These are phyloP conservation scores for Drosophila varians DNA, from an alignment of 1,140 invertebrate species.

Conservation along the genomic window DNA sequence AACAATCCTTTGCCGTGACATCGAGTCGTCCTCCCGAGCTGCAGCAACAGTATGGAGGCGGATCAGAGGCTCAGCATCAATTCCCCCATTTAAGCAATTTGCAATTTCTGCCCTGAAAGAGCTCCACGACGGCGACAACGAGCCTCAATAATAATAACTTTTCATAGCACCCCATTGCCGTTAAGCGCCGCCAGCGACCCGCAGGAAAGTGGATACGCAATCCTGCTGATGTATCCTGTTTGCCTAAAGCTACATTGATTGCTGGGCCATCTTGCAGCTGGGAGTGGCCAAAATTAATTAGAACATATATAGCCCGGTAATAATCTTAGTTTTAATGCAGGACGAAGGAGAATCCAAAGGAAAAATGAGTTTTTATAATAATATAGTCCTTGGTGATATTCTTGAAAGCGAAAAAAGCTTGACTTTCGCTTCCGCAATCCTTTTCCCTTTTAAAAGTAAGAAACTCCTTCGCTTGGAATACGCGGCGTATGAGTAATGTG, in stretches of 20 bases:
- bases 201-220: conserved; percentile 3
- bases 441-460: not conserved
- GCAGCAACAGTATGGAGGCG: not conserved
- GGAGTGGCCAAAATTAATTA: not conserved
- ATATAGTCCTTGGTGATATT: too few species aligned
- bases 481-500: conserved; percentile 49
- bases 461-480: conserved; percentile 1
- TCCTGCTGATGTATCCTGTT: not conserved
- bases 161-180: conserved; percentile 60
- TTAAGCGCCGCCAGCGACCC: conserved; percentile 39
- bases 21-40: not conserved
- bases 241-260: not conserved
- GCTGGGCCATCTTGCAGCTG: not conserved
- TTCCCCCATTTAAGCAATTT: conserved; percentile 66
- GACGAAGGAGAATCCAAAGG: not conserved
- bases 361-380: too few species aligned
- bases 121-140: conserved; percentile 25
- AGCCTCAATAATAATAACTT: conserved; percentile 69
- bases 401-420: not conserved
- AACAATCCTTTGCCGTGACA: conserved; percentile 46
- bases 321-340: not conserved
- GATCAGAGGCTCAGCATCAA: conserved; percentile 32
- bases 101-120: conserved; percentile 33
- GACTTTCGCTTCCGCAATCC: conserved; percentile 18
- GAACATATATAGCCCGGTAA: not conserved